Evolutionary conservation across 2,113 vertebrate genomes (phyloP), one percentile per base, ranked within the genome.

Genomic region (Cricetomys ansorgei): DNA sequence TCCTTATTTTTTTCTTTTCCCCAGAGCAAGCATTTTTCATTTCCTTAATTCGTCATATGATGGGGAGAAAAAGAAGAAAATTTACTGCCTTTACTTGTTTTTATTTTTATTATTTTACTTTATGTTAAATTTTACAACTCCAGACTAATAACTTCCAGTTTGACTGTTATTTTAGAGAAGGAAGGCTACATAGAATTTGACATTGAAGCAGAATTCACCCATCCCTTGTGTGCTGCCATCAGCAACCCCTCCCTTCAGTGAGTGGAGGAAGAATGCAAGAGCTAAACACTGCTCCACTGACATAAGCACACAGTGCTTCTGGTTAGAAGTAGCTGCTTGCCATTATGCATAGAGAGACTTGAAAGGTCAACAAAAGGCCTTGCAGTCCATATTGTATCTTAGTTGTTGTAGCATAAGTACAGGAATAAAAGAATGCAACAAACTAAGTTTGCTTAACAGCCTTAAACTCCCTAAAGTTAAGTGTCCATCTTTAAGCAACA

Each of bases 341-440:
- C 98, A 98, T 98, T 98, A 94, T 98, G 97, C 97, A 98, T 98
- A 98, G 98, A 97, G 98, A 96, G 98, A 98, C 96, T 98, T 98
- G 93, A 98, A 97, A 96, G 97, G 98, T 98, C 98, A 98, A 98
- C 97, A 97, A 98, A 98, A 98, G 92, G 94, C 96, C 81, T 97
- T 96, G 93, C 84, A 97, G 90, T 96, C 93, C 94, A 90, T 90
- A 80, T 95, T 98, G 98, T 98, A 98, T 97, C 97, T 98, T 98
- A 83, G 96, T 96, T 95, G 84, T 95, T 98, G 98, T 94, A 98
- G 81, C 88, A 37, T 59, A 86, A 55, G 64, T 86, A 81, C 3
- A 97, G 95, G 80, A 96, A 94, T 90, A 92, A 95, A 91, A 96
- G 57, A 87, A 88, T 55, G 73, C 93, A 92, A 96, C 64, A 93